Base-by-base conservation (phyloP, 2,113 vertebrate species). In the Ploceus nigricollis region DNA sequence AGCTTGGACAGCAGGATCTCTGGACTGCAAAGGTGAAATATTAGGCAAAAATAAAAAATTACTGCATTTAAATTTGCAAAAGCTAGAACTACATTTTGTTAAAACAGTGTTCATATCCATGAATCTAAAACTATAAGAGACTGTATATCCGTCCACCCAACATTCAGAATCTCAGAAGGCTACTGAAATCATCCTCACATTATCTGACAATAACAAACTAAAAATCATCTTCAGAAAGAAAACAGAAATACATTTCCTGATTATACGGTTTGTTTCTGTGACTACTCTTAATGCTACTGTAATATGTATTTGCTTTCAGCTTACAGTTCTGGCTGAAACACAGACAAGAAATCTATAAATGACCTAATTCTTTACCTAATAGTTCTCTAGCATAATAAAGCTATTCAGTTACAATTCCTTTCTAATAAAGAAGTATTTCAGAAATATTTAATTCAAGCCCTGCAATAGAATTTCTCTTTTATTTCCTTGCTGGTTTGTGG, bases 1-100 rank as follows among this genome's bases (percentile, higher is more conserved):
- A 97, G 99, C 99, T 48, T 99, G 99, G 86, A 99, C 99, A 54
- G 99, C 99, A 30, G 99, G 99, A 97, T 99, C 99, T 98, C 99
- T 98, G 82, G 99, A 99, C 99, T 99, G 92, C n/a, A 82, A 78
- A 65, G 61, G 17, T 7, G 1, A 93, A 82, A 86, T 42, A 48
- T 82, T 48, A 45, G 21, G 12, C 14, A 61, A 14, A 45, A 40
- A 61, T 0, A 3, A 19, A 5, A 58, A 54, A 21, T 4, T 18
- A 69, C 13, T 48, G 8, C 28, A 65, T 19, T 60, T 87, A 69
- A 80, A 79, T 11, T 65, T 15, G 40, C 3, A 18, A 87, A 57
- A 94, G 21, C 18, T 40, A 33, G 4, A 75, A n/a, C 27, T 33
- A 13, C 24, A 33, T 53, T 85, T 82, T 79, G 23, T 56, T 77